Evolutionary conservation across 2,797 vertebrate species (phyloP).

Genomic region (Eulemur mongoz): DNA sequence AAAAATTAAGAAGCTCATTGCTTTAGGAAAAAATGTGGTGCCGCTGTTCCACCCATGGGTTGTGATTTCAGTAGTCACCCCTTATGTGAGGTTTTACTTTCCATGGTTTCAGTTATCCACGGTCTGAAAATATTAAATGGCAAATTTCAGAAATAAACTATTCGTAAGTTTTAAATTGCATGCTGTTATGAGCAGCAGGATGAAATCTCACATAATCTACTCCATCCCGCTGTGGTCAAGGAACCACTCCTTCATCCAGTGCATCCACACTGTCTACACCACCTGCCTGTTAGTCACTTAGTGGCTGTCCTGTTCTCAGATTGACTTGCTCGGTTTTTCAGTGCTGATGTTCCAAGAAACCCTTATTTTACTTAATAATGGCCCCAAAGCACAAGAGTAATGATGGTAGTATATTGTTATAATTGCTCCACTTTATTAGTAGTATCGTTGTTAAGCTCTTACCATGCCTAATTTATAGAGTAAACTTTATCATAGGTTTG

Average conservation of each 20-base stretch:
- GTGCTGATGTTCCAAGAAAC: neutral
- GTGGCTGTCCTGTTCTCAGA: neutral
- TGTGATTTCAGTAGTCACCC: conserved; percentile 48
- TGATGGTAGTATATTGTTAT: too few species aligned
- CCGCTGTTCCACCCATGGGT: rapidly evolving
- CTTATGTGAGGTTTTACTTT: neutral
- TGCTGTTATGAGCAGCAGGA: neutral
- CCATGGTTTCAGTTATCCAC: neutral
- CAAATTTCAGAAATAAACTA: neutral
- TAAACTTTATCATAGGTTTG: neutral
- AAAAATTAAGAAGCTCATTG: neutral
- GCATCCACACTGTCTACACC: neutral
- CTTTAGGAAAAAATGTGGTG: rapidly evolving
- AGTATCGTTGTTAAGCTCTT: neutral
- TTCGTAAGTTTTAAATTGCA: neutral
- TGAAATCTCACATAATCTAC: neutral
- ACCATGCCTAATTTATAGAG: neutral
- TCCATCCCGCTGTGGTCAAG: neutral
- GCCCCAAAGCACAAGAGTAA: neutral
- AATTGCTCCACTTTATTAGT: neutral
- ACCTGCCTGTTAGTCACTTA: neutral
- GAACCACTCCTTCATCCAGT: neutral
- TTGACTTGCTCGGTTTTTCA: neutral
- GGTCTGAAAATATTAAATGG: neutral
- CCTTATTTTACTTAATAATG: neutral